Evolutionary conservation across 2,888 invertebrate genomes (phyloP), one percentile per base, ranked within the genome.

Genomic region (Pemphredon lugubris): DNA sequence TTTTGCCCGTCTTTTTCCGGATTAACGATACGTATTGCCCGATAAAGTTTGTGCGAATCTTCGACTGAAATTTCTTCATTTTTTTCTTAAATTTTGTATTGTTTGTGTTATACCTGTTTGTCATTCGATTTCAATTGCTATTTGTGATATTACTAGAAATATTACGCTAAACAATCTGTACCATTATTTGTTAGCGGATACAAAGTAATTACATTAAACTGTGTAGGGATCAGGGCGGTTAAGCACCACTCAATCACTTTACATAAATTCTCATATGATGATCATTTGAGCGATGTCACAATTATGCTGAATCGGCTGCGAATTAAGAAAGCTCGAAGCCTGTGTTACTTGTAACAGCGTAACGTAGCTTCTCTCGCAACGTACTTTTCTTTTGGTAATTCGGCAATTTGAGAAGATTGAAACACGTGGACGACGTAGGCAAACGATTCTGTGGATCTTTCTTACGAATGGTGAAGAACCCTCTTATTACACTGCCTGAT

Each of bases 401-500:
- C 59, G 99, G 99, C 85, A 98, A 92, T 90, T 99, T 99, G 45
- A 99, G 93, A 39, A 99, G 93, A 91, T 99, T 99, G 91, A 99
- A 99, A 89, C 99, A 99, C 0, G 99, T 99, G 0, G 99, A 99
- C 0, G 98, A 98, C 0, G 99, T 99, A n/a, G 99, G 99, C 42
- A 99, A 92, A 32, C 98, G 94, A 88, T 98, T 96, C 53, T 97
- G 93, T 0, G 98, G 97, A 88, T 98, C 98, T 87, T 96, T 96
- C 88, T 97, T 97, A 51, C 98, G 93, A 84, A 99, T 98, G 9
- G 98, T 98, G 89, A 99, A 97, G 90, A 99, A 99, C 14, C 99
- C 99, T 66, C 99, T 93, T 73, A 99, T 96, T 0, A 99, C 98
- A 89, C 98, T 98, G 14, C 98, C 98, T 92, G 93, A 80, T 75